Percentiles rank a stretch among this genome's conserved stretches.
Evolutionary conservation across 2,797 vertebrate genomes (phyloP).

Genomic region (Muraenolepis orangiensis): DNA sequence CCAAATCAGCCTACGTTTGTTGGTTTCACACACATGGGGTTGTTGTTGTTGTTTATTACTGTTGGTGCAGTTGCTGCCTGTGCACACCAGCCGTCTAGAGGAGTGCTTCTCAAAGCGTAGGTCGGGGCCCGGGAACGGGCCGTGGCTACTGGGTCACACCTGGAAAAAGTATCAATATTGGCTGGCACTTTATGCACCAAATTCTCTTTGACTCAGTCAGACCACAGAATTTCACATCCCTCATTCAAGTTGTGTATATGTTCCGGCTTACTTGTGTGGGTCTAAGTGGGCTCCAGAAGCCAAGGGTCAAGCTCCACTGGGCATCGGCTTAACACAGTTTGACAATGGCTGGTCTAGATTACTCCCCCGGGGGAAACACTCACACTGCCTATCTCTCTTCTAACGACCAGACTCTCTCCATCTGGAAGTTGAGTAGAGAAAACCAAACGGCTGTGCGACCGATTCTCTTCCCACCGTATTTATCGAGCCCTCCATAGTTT

Average conservation of each 20-base stretch:
- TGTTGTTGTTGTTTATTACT: too few relatives aligned
- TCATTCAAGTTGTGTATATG: too few relatives aligned
- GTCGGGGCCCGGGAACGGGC: not conserved
- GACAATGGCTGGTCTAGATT: conserved; percentile 25
- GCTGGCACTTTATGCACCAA: not conserved
- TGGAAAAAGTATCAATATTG: too few relatives aligned
- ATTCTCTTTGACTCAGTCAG: too few relatives aligned
- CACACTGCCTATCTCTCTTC: conserved; percentile 9
- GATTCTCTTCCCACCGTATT: not conserved
- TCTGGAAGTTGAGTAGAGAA: conserved; percentile 12
- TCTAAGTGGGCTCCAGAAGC: not conserved
- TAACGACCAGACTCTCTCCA: not conserved
- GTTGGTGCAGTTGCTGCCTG: too few relatives aligned
- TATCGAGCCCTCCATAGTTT: not conserved
- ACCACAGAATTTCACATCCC: too few relatives aligned
- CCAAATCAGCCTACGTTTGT: not conserved
- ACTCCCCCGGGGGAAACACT: conserved; percentile 5
- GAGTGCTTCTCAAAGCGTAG: not conserved
- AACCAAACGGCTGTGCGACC: conserved; percentile 17
- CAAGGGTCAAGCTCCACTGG: not conserved
- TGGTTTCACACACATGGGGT: too few relatives aligned
- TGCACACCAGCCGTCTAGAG: too few relatives aligned
- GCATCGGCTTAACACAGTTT: not conserved
- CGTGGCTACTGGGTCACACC: not conserved
- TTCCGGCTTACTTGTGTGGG: not conserved